Evolutionary conservation across 2,888 invertebrate species (phyloP).

Genomic region (Lithophane ornitopus): DNA sequence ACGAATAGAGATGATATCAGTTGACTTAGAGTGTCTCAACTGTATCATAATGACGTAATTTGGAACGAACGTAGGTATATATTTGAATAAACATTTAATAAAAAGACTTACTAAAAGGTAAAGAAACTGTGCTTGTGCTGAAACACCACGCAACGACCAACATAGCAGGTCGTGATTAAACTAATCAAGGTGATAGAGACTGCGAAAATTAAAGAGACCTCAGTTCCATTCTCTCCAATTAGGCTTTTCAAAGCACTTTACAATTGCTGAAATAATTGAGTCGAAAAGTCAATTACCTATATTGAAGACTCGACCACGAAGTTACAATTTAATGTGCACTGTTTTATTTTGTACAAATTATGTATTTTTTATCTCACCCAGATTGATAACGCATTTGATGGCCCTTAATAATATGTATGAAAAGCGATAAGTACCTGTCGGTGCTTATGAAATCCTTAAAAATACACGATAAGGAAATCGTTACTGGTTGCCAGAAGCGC

Average conservation of each 20-base stretch:
- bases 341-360: slow-evolving; percentile 9
- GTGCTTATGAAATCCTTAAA: slow-evolving; percentile 23
- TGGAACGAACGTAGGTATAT: too few relatives aligned
- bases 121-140: not conserved
- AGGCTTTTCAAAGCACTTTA: slow-evolving; percentile 33
- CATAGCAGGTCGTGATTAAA: slow-evolving; percentile 14
- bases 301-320: slow-evolving; percentile 1
- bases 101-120: not conserved
- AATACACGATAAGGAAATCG: slow-evolving; percentile 3
- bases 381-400: not conserved
- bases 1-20: not conserved
- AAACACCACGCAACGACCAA: not conserved
- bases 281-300: slow-evolving; percentile 27
- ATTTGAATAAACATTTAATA: not conserved
- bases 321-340: not conserved
- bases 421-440: slow-evolving; percentile 21
- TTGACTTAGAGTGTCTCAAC: not conserved
- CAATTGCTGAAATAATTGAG: slow-evolving; percentile 36
- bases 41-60: not conserved
- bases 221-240: slow-evolving; percentile 38
- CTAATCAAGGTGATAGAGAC: slow-evolving; percentile 23
- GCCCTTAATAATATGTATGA: slow-evolving; percentile 7
- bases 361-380: slow-evolving; percentile 2
- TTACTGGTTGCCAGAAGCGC: not conserved
- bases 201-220: slow-evolving; percentile 39